Evolutionary conservation across 2,113 vertebrate genomes (phyloP), one percentile per base, ranked within the genome.

Genomic region (Tyto alba): DNA sequence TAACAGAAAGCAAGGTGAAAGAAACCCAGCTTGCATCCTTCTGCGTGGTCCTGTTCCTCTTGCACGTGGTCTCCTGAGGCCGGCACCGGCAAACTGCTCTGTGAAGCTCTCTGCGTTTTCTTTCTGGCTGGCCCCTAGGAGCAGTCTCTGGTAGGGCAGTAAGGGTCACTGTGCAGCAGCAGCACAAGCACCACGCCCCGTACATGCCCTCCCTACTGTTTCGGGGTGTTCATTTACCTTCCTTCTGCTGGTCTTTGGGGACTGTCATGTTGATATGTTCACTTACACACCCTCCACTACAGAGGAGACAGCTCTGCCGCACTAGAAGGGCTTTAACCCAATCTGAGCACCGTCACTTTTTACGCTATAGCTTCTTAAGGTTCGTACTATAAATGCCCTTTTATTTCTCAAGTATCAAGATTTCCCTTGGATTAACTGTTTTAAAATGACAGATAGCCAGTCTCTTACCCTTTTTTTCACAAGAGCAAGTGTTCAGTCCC

Each of bases 241-340:
- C 41, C 53, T 78, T 16, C 16, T 19, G 0, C 2, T 13, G 34
- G 2, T 36, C n/a, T 45, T 23, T 40, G 47, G 56, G 75, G 32
- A 29, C 36, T 30, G 27, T 55, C 8, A 0, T 10, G 15, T 23
- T 29, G 27, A 60, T 40, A 25, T 7, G 0, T n/a, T 22, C 4
- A 0, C 9, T 41, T 53, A 25, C 0, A 3, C 73, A 22, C 29
- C 62, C 71, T 75, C 38, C 0, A 0, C 16, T 40, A 50, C 68
- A 7, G 41, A 5, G 30, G 11, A 22, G n/a, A 23, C 63, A 43
- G 38, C 40, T 82, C 38, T 48, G 3, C 75, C 60, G 66, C 36
- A 30, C 66, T 43, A 45, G 40, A 53, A 57, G 83, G 83, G 76
- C 57, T 93, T 78, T 56, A n/a, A 48, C 55, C 50, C 62, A 11